Evolutionary conservation across 2,797 vertebrate species (phyloP).

Genomic region (Lagocephalus sceleratus): DNA sequence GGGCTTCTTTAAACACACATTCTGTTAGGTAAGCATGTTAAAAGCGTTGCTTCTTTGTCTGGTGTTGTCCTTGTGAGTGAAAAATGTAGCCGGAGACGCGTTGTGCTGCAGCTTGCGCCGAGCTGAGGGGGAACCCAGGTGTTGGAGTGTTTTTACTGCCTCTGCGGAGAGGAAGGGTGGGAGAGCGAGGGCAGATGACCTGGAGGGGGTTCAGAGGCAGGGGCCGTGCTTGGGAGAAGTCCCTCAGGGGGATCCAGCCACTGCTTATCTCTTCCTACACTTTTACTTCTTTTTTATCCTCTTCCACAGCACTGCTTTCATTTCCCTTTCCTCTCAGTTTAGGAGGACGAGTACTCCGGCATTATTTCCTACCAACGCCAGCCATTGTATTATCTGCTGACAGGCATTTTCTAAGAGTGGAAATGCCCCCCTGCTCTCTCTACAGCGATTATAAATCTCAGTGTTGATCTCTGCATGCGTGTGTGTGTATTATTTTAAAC

Average conservation of each 20-base stretch:
- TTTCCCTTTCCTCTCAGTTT: conserved; percentile 71
- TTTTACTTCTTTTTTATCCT: conserved; percentile 78
- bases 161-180: conserved; percentile 78
- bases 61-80: conserved; percentile 52
- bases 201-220: conserved; percentile 74
- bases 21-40: too few species aligned
- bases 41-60: background rate
- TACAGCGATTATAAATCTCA: conserved; percentile 56
- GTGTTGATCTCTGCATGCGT: conserved; percentile 48
- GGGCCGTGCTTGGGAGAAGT: conserved; percentile 72
- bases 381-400: conserved; percentile 75
- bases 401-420: conserved; percentile 57
- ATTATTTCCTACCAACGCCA: conserved; percentile 65
- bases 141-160: conserved; percentile 80
- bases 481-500: conserved; percentile 40
- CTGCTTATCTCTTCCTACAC: conserved; percentile 79
- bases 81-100: conserved; percentile 66
- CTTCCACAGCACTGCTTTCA: conserved; percentile 74
- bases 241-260: conserved; percentile 72
- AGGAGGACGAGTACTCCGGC: conserved; percentile 55
- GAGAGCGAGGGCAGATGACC: conserved; percentile 74
- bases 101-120: conserved; percentile 71
- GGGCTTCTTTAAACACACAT: too few species aligned
- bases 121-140: conserved; percentile 82
- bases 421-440: conserved; percentile 44